Evolutionary conservation across 2,113 vertebrate genomes (phyloP).

Genomic region (Mormyrus iriodes): DNA sequence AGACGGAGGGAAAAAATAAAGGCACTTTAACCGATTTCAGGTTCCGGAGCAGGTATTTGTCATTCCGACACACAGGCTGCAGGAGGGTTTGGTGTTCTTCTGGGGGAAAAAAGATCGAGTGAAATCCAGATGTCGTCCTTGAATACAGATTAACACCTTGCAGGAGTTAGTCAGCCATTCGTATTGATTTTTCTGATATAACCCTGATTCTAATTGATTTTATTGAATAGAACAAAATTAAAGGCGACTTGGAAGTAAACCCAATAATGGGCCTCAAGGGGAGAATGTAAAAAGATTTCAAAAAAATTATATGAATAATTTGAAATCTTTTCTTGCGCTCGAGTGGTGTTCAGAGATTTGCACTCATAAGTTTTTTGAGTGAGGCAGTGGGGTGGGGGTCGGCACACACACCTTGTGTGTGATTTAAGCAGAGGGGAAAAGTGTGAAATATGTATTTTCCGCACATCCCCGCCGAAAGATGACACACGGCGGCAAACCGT

Average conservation of each 20-base stretch:
- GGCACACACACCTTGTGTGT: conserved; percentile 11
- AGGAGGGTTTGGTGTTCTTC: neutral
- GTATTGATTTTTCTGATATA: conserved; percentile 19
- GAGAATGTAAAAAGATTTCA: conserved; percentile 3
- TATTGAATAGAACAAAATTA: conserved; percentile 25
- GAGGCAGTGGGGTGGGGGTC: neutral
- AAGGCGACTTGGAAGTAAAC: conserved; percentile 21
- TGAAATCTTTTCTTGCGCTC: neutral
- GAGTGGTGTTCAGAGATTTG: neutral
- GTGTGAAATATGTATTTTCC: conserved; percentile 39
- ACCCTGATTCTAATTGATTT: conserved; percentile 35
- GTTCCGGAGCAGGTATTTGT: conserved; percentile 19
- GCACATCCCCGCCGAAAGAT: conserved; percentile 32
- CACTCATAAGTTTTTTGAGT: neutral
- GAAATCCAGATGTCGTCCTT: conserved; percentile 26
- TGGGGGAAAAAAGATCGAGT: neutral
- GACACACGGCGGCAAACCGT: conserved; percentile 27
- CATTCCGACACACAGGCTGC: conserved; percentile 12
- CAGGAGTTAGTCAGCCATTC: conserved; percentile 2
- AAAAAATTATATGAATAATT: neutral
- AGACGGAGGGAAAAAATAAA: neutral
- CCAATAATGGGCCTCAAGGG: conserved; percentile 21
- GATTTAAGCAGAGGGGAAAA: conserved; percentile 34
- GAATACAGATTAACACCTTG: conserved; percentile 32
- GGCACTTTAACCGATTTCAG: neutral